These are phyloP conservation scores for Drosophila lini DNA, from an alignment of 1,140 invertebrate species.

Conservation along the genomic window DNA sequence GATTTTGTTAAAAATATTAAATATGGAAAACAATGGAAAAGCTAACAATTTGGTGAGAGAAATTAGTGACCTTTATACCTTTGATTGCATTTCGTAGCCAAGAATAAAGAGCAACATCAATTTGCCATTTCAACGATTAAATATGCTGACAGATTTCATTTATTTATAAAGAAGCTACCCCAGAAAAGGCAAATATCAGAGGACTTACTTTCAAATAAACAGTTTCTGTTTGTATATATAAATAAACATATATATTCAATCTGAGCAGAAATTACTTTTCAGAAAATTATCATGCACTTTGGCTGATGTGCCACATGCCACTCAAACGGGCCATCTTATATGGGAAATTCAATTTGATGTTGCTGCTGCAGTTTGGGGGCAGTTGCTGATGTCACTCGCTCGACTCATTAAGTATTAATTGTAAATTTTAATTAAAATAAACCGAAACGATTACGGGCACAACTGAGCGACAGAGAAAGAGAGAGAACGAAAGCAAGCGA, in stretches of 20 bases:
- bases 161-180: slow-evolving; percentile 30
- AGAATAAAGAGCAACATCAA: slow-evolving; percentile 29
- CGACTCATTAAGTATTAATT: slow-evolving; percentile 82
- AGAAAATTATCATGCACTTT: slow-evolving; percentile 57
- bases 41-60: neutral
- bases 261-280: slow-evolving; percentile 63
- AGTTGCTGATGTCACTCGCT: slow-evolving; percentile 57
- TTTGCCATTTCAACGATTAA: slow-evolving; percentile 55
- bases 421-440: slow-evolving; percentile 83
- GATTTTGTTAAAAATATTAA: slow-evolving; percentile 15
- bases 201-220: slow-evolving; percentile 10
- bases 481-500: too few species aligned
- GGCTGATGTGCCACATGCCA: slow-evolving; percentile 26
- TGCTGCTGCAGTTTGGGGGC: slow-evolving; percentile 16
- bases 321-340: slow-evolving; percentile 34
- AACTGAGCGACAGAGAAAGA: neutral
- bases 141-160: slow-evolving; percentile 39
- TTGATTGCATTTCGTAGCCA: slow-evolving; percentile 6
- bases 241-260: slow-evolving; percentile 41
- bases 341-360: slow-evolving; percentile 74
- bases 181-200: slow-evolving; percentile 7
- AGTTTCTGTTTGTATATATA: neutral
- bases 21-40: neutral
- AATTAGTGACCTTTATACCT: slow-evolving; percentile 5
- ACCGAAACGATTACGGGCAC: slow-evolving; percentile 66